phyloP scores from a whole-genome alignment of 2,113 vertebrate genomes.

The Dicaeum eximium region DNA sequence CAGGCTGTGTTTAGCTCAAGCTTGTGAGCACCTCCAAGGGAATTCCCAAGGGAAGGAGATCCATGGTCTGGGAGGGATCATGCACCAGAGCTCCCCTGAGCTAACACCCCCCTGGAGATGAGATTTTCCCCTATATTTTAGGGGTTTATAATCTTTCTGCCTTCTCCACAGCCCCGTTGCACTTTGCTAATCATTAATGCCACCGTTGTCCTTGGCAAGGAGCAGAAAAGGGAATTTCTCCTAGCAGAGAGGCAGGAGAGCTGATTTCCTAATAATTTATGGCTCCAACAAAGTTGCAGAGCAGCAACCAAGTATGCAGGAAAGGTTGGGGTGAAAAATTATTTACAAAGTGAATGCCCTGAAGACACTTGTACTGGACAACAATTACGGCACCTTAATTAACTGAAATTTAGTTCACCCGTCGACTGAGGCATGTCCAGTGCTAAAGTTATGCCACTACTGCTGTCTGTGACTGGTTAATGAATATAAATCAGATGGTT shows the following conservation, averaged over 20 bases:
- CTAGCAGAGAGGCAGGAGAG: not conserved
- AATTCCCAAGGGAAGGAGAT: not conserved
- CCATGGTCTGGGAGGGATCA: rapidly evolving
- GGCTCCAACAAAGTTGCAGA: constrained; percentile 37
- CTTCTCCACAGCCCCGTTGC: not conserved
- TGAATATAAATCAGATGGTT: constrained; percentile 89
- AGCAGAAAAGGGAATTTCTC: not conserved
- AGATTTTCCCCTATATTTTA: rapidly evolving
- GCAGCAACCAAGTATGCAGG: not conserved
- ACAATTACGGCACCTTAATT: constrained; percentile 82
- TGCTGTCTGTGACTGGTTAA: constrained; percentile 80
- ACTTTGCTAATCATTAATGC: not conserved
- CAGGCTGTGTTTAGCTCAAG: not conserved
- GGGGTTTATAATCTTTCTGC: not conserved
- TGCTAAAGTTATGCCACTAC: constrained; percentile 69
- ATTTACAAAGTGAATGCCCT: constrained; percentile 77
- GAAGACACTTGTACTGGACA: constrained; percentile 79
- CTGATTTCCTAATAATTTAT: constrained; percentile 13
- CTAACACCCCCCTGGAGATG: not conserved
- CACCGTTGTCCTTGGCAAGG: rapidly evolving
- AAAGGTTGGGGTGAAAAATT: constrained; percentile 73
- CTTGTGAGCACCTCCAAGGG: not conserved
- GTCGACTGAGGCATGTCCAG: constrained; percentile 74
- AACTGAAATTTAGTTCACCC: constrained; percentile 77
- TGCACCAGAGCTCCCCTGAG: not conserved